phyloP scores from a whole-genome alignment of 2,113 vertebrate genomes.

The Stigmatopora argus region DNA sequence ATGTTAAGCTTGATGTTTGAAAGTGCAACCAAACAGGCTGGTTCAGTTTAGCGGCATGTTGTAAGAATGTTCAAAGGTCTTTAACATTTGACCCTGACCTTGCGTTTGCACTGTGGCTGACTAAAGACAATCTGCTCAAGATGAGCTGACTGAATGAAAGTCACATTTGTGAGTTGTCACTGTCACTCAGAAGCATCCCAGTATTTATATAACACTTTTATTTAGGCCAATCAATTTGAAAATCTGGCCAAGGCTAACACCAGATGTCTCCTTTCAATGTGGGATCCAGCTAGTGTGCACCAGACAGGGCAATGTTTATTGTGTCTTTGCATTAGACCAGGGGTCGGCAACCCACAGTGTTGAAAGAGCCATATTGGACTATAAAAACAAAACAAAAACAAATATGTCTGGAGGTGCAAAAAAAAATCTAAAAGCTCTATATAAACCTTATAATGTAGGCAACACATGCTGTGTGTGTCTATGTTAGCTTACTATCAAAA shows the following conservation, averaged over 20 bases:
- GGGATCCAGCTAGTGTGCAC: neutral
- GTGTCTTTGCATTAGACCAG: neutral
- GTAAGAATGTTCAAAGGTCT: neutral
- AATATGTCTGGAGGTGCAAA: too few species aligned
- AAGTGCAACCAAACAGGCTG: neutral
- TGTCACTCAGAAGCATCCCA: neutral
- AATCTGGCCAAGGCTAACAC: neutral
- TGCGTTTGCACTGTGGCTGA: neutral
- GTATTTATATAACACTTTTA: neutral
- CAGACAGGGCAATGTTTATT: neutral
- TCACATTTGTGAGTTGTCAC: neutral
- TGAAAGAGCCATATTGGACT: too few species aligned
- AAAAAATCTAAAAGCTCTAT: too few species aligned
- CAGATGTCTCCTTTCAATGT: neutral
- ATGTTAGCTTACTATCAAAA: too few species aligned
- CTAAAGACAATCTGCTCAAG: neutral
- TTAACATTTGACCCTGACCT: conserved; percentile 1
- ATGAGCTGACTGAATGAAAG: neutral
- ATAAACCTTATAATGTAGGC: neutral
- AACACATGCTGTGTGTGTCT: too few species aligned
- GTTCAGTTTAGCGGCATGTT: neutral
- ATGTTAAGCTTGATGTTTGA: neutral
- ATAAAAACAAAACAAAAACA: too few species aligned
- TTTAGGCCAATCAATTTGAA: neutral
- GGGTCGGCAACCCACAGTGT: too few species aligned